Percentiles rank a stretch among this genome's conserved stretches.
phyloP scores from a whole-genome alignment of 2,797 vertebrate species.

The Numenius phaeopus region DNA sequence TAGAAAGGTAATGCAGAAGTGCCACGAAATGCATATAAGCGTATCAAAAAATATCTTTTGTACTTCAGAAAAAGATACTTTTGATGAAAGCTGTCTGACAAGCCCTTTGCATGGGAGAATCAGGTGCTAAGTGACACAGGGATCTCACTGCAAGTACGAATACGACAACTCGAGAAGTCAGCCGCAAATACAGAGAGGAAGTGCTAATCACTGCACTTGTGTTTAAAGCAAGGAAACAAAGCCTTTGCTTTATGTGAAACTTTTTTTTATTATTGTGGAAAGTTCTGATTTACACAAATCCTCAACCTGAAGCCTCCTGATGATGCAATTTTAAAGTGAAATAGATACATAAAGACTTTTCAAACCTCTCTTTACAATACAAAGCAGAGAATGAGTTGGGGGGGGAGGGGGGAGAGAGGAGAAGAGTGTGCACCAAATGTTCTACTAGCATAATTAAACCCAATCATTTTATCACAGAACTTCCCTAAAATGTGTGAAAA shows the following conservation, averaged over 20 bases:
- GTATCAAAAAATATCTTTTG: neutral
- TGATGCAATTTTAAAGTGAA: neutral
- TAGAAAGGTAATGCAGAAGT: neutral
- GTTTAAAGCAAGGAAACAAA: neutral
- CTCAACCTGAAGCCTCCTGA: neutral
- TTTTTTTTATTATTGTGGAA: neutral
- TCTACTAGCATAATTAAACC: neutral
- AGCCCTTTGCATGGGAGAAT: neutral
- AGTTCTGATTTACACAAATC: neutral
- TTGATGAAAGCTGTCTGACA: neutral
- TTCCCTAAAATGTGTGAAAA: neutral
- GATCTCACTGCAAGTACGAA: neutral
- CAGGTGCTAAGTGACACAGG: neutral
- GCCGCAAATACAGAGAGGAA: neutral
- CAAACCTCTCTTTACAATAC: neutral
- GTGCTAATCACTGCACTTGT: neutral
- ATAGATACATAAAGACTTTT: neutral
- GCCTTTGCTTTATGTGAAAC: neutral
- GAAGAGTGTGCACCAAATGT: neutral
- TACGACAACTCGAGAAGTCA: neutral
- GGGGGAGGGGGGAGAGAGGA: no score
- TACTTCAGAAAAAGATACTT: neutral
- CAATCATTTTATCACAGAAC: neutral
- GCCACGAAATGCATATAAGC: neutral
- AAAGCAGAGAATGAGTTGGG: neutral